Percentiles rank a stretch among this genome's conserved stretches.
phyloP scores from a whole-genome alignment of 2,888 invertebrate genomes.

The Hyposoter didymator region DNA sequence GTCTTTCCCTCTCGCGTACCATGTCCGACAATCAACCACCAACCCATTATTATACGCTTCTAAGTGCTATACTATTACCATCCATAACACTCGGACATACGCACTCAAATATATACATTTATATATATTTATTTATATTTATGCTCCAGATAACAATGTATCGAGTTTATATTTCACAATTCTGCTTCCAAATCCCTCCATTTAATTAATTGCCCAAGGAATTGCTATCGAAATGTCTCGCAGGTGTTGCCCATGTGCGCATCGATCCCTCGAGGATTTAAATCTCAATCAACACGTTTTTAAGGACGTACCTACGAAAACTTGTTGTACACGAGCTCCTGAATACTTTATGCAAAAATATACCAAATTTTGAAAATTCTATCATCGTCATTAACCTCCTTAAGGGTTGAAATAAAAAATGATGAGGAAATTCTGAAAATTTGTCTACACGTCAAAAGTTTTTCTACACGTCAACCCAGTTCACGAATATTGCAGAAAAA shows the following conservation, averaged over 20 bases:
- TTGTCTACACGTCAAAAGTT: background rate
- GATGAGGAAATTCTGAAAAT: no score
- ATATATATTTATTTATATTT: background rate
- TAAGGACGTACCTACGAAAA: background rate
- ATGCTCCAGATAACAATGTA: constrained; percentile 39
- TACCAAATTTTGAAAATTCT: no score
- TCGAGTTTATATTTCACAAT: constrained; percentile 18
- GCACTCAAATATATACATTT: constrained; percentile 14
- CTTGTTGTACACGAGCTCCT: background rate
- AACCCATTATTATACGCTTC: constrained; percentile 66
- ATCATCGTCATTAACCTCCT: no score
- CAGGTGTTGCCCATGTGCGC: constrained; percentile 36
- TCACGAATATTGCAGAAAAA: background rate
- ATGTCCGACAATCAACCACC: constrained; percentile 55
- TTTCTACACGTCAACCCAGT: constrained; percentile 1
- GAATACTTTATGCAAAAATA: no score
- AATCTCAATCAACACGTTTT: background rate
- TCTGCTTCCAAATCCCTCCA: constrained; percentile 19
- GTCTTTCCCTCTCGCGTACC: constrained; percentile 44
- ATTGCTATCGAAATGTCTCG: constrained; percentile 28
- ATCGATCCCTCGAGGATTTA: background rate
- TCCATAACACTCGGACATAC: constrained; percentile 34
- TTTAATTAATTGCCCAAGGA: constrained; percentile 54
- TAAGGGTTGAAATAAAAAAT: no score
- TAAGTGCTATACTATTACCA: constrained; percentile 55